Evolutionary conservation across 2,888 invertebrate species (phyloP).

Genomic region (Acrobeloides nanus): DNA sequence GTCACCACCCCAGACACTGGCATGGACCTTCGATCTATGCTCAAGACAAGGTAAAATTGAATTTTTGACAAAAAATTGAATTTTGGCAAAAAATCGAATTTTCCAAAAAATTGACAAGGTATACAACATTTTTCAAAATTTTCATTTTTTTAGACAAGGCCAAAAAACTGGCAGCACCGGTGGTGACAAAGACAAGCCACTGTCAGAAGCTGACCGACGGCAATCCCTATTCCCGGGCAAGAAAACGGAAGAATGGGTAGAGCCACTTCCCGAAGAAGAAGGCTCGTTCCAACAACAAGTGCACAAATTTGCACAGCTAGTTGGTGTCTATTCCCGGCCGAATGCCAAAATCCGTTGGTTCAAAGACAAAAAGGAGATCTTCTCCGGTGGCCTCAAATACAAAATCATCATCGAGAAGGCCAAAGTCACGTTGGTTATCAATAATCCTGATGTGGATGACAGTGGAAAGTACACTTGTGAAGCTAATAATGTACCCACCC

Average conservation of each 20-base stretch:
- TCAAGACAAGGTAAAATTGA: slow-evolving; percentile 63
- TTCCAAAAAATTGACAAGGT: too few species aligned
- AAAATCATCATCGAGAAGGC: slow-evolving; percentile 89
- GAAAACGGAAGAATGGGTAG: slow-evolving; percentile 48
- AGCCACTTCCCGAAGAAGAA: slow-evolving; percentile 39
- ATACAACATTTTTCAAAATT: too few species aligned
- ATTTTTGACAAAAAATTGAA: too few species aligned
- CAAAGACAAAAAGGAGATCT: slow-evolving; percentile 52
- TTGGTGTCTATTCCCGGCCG: slow-evolving; percentile 90
- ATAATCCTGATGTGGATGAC: slow-evolving; percentile 83
- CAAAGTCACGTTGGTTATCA: slow-evolving; percentile 79
- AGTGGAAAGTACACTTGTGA: slow-evolving; percentile 92
- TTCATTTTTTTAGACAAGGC: slow-evolving; percentile 1
- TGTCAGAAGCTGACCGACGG: slow-evolving; percentile 31
- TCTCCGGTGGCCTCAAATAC: slow-evolving; percentile 71
- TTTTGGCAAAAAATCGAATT: too few species aligned
- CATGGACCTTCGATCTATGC: slow-evolving; percentile 96
- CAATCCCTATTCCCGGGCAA: slow-evolving; percentile 49
- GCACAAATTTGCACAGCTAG: slow-evolving; percentile 86
- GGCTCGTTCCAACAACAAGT: slow-evolving; percentile 60
- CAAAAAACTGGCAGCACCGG: too few species aligned
- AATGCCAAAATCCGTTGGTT: slow-evolving; percentile 62
- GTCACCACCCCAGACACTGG: slow-evolving; percentile 68
- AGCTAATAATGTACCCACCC: slow-evolving; percentile 78
- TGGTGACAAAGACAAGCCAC: slow-evolving; percentile 19